Conservation (phyloP, 1,140 invertebrate genomes). For the Luehdorfia chinensis region DNA sequence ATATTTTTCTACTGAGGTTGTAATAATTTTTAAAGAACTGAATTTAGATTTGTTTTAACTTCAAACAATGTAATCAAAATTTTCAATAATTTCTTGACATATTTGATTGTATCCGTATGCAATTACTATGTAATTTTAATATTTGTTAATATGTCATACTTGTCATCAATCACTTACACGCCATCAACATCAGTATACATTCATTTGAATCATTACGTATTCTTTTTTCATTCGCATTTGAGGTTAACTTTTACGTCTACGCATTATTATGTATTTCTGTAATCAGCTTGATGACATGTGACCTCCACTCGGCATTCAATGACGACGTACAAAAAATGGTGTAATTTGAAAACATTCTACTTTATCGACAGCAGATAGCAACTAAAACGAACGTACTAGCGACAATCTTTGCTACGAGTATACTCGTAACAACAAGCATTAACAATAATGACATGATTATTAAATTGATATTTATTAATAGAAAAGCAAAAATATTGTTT, state of each 20-base stretch:
- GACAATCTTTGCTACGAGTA: no score
- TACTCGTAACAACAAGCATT: no score
- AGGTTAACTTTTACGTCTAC: conserved; percentile 10
- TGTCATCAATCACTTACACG: conserved; percentile 12
- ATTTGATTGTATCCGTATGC: no score
- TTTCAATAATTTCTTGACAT: no score
- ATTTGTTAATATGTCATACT: conserved; percentile 10
- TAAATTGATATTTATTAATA: no score
- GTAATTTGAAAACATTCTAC: conserved; percentile 6
- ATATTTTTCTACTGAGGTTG: no score
- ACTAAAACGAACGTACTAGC: no score
- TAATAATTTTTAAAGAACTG: no score
- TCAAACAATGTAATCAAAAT: no score
- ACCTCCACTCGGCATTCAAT: conserved; percentile 10
- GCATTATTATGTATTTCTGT: conserved; percentile 12
- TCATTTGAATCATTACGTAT: conserved; percentile 2
- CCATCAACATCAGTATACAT: conserved; percentile 12
- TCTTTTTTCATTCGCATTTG: conserved; percentile 10
- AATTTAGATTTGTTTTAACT: no score
- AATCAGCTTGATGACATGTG: conserved; percentile 14
- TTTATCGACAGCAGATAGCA: not conserved
- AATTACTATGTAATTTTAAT: conserved; percentile 7
- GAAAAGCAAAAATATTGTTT: no score
- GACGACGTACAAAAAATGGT: conserved; percentile 10
- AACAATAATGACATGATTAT: no score